These are phyloP conservation scores for Synanthedon andrenaeformis DNA, from an alignment of 2,888 invertebrate genomes.

Conservation along the genomic window DNA sequence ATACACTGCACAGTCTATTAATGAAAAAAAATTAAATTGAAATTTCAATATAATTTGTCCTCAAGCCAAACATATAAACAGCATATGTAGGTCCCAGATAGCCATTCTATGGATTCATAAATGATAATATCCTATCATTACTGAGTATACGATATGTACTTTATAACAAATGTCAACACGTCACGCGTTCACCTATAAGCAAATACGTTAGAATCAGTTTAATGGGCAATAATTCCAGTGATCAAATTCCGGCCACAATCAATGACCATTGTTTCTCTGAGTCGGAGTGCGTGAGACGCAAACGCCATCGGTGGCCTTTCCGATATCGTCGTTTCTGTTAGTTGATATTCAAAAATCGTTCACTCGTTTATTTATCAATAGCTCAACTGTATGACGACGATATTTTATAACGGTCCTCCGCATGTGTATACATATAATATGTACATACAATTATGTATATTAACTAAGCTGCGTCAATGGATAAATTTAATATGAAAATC, in stretches of 20 bases:
- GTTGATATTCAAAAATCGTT: conserved; percentile 56
- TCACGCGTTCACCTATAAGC: conserved; percentile 8
- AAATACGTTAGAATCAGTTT: conserved; percentile 49
- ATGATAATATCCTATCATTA: too few species aligned
- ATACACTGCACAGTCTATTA: too few species aligned
- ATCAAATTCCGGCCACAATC: conserved; percentile 41
- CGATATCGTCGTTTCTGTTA: conserved; percentile 39
- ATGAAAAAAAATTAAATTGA: too few species aligned
- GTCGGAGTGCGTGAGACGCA: conserved; percentile 44
- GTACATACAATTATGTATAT: conserved; percentile 5
- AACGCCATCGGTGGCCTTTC: conserved; percentile 24
- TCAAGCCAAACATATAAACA: too few species aligned
- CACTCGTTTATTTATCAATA: conserved; percentile 53
- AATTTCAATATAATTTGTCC: too few species aligned
- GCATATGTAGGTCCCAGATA: too few species aligned
- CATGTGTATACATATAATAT: conserved; percentile 4
- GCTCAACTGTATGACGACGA: conserved; percentile 45
- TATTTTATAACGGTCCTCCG: conserved; percentile 42
- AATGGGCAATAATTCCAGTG: conserved; percentile 48
- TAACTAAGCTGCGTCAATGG: conserved; percentile 6
- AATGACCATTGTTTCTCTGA: conserved; percentile 46
- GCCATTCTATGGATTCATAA: too few species aligned
- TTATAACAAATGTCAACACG: too few species aligned
- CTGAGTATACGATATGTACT: too few species aligned
- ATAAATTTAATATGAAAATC: conserved; percentile 2